Percentiles rank a stretch among this genome's conserved stretches.
Conservation (phyloP, 2,113 vertebrate genomes). For the Poeciliopsis occidentalis region DNA sequence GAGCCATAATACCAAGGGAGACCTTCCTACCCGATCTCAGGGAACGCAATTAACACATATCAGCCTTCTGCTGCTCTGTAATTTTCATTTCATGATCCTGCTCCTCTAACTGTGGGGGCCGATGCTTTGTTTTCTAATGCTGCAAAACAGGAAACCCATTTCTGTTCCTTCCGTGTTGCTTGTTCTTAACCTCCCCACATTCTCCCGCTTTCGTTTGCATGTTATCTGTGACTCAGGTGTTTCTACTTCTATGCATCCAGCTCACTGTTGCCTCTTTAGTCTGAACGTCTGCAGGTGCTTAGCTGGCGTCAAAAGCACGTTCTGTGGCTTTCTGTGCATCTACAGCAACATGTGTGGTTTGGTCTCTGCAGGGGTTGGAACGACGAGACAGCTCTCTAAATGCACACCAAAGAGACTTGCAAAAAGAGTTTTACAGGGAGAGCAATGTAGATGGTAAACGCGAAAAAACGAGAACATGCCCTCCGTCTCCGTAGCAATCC, state of each 20-base stretch:
- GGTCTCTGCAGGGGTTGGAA: not conserved
- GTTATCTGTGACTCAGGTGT: not conserved
- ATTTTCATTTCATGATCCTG: slow-evolving; percentile 40
- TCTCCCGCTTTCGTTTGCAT: slow-evolving; percentile 7
- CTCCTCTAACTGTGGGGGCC: slow-evolving; percentile 29
- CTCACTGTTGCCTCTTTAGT: not conserved
- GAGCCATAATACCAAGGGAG: slow-evolving; percentile 42
- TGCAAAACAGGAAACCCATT: not conserved
- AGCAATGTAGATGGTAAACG: not conserved
- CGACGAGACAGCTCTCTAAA: not conserved
- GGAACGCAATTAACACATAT: slow-evolving; percentile 48
- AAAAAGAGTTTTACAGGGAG: not conserved
- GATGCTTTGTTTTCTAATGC: too few species aligned
- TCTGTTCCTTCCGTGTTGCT: not conserved
- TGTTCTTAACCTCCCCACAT: not conserved
- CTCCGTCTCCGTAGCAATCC: too few species aligned
- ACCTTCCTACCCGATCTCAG: slow-evolving; percentile 33
- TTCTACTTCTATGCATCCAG: not conserved
- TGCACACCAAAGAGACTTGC: not conserved
- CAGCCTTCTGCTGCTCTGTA: slow-evolving; percentile 40
- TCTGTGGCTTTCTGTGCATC: not conserved
- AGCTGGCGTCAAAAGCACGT: not conserved
- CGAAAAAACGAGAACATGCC: not conserved
- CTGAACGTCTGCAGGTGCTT: not conserved
- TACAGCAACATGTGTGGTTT: not conserved